These are phyloP conservation scores for Enteromius trimaculatus DNA, from an alignment of 2,797 vertebrate genomes.

Conservation along the genomic window DNA sequence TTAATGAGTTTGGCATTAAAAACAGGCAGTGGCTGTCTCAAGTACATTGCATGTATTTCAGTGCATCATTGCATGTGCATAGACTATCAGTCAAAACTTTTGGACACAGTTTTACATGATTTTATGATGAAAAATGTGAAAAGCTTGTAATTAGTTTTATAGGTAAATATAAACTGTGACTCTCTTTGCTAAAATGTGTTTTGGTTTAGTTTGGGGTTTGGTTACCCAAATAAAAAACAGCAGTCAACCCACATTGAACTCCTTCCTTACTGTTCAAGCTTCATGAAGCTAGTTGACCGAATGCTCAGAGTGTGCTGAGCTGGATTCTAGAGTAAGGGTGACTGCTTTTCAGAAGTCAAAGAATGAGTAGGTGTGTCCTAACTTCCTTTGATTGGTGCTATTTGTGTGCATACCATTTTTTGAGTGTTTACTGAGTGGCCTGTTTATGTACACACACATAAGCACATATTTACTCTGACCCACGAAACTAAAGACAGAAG, in stretches of 20 bases:
- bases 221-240: background rate
- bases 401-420: constrained; percentile 10
- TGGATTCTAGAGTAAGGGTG: background rate
- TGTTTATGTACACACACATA: constrained; percentile 22
- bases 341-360: constrained; percentile 18
- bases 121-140: background rate
- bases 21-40: background rate
- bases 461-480: constrained; percentile 47
- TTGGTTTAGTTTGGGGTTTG: background rate
- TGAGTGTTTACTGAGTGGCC: constrained; percentile 8
- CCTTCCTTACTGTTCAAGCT: background rate
- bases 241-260: background rate
- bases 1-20: background rate
- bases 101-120: background rate
- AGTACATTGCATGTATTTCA: background rate
- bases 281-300: background rate
- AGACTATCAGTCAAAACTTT: background rate
- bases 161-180: background rate
- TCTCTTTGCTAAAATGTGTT: background rate
- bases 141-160: background rate
- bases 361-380: constrained; percentile 24
- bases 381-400: background rate
- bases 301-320: background rate
- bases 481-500: constrained; percentile 23
- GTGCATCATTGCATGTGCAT: background rate